Evolutionary conservation across 2,888 invertebrate species (phyloP), one percentile per base, ranked within the genome.

Genomic region (Carpatolechia fugitivella): DNA sequence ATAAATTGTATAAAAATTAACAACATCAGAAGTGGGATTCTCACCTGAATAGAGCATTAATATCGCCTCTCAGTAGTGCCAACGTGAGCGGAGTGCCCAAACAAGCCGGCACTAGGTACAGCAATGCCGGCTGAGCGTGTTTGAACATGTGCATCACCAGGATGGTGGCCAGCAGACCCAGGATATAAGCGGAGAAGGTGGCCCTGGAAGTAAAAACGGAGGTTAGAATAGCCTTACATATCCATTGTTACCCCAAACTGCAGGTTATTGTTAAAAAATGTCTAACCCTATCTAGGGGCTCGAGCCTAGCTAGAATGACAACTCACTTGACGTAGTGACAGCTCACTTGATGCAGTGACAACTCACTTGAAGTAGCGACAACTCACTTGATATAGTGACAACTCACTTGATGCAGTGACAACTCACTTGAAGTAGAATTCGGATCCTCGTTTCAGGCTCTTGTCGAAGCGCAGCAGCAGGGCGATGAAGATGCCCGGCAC

Each of bases 401-500:
- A 3, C 13, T 13, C 6, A n/a, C 13, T 6, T 16, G 16, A 1
- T 7, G 10, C 1, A 33, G 10, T 16, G 3, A 20, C 6, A 8
- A 20, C 36, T 36, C 58, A 76, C 70, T 70, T 95, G 91, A 99
- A 99, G 81, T 97, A 97, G 20, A 94, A 93, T 68, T 95, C 94
- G 10, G 94, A 68, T 77, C 95, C 95, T 14, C 97, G 74, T 68
- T 95, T 95, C 60, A 97, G 91, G 74, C 97, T 96, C 79, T 95
- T 93, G 90, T 99, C 99, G 87, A 98, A 99, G 64, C 99, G 94
- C 49, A 99, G 92, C 47, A 99, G 91, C 20, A 99, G 92, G 0
- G 99, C 99, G 52, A 99, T 99, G 85, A 99, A 99, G 76, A 99
- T 99, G 62, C 99, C 99, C 3, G 99, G 99, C 64, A 99, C 97